A percentile compares a stretch with the other conserved stretches of the same genome.
These are phyloP conservation scores for Microplitis mediator DNA, from an alignment of 1,140 invertebrate genomes.

Conservation along the genomic window DNA sequence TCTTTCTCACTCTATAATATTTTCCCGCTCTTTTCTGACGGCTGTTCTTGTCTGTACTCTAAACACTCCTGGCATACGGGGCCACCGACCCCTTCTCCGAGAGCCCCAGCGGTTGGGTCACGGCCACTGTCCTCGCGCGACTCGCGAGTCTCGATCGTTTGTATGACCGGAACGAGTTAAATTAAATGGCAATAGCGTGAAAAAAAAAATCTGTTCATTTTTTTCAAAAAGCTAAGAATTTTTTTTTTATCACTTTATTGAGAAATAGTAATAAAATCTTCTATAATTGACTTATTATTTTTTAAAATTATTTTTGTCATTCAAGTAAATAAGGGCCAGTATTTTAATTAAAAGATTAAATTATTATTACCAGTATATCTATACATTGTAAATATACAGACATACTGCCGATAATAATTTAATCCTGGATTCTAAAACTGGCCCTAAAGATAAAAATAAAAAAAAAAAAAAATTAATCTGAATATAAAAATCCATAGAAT, in stretches of 20 bases:
- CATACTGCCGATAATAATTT: too few species aligned
- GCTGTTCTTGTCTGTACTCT: constrained; percentile 1
- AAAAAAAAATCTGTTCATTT: background rate
- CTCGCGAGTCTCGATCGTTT: constrained; percentile 9
- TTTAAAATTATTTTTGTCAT: too few species aligned
- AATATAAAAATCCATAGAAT: too few species aligned
- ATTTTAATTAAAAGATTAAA: too few species aligned
- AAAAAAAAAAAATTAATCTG: too few species aligned
- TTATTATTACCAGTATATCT: too few species aligned
- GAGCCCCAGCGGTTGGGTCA: constrained; percentile 49
- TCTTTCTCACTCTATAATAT: background rate
- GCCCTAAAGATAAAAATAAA: too few species aligned
- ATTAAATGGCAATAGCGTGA: background rate
- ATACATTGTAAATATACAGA: too few species aligned
- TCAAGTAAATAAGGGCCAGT: too few species aligned
- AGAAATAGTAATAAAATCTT: background rate
- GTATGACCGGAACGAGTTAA: background rate
- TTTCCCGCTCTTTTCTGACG: constrained; percentile 9
- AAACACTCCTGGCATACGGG: constrained; percentile 37
- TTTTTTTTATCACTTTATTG: background rate
- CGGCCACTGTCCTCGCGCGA: constrained; percentile 54
- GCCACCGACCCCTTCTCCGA: constrained; percentile 52
- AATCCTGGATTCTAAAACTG: too few species aligned
- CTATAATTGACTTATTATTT: too few species aligned
- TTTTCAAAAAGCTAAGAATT: too few species aligned